Base-by-base conservation (phyloP, 2,888 invertebrate species). In the Agrochola lychnidis region DNA sequence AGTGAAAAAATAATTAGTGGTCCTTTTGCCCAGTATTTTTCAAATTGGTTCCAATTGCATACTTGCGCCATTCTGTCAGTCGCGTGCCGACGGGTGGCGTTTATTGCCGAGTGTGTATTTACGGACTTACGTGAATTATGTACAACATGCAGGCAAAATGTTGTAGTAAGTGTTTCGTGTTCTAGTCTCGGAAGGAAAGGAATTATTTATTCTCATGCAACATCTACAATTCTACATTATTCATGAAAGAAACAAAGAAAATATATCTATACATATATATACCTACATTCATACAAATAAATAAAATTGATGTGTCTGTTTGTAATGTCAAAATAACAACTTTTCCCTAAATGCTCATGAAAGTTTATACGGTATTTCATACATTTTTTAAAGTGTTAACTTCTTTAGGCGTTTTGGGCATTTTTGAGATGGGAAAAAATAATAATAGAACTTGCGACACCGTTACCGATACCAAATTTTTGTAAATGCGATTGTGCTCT, bases 51-150 rank as follows among this genome's bases (percentile, higher is more conserved):
- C 56, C 45, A 69, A 80, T 66, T 30, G 40, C 48, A 42, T 16
- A 66, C 22, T 16, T 9, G 14, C 6, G 6, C 53, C 45, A 22
- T 4, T 63, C 4, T 36, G 48, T 25, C 56, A 69, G n/a, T 81
- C 9, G 45, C 57, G 66, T 70, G 79, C 66, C 57, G 42, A 30
- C 61, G 14, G 0, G 40, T 53, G 72, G 45, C 66, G 48, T 61
- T 81, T 82, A 82, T 70, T 68, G 36, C 61, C 7, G 45, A 77
- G 51, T 36, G 16, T 57, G 30, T 82, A 36, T 79, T 77, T 63
- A 83, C 68, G 12, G 57, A 14, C 51, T 51, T 57, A 83, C 67
- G 67, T 40, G 62, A 53, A 45, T 63, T 53, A 83, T 80, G 25
- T 83, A 62, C 36, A 30, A 70, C 36, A 19, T 30, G 53, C 61